Evolutionary conservation across 2,888 invertebrate species (phyloP), one percentile per base, ranked within the genome.

Genomic region (Drosophila imparisetae): DNA sequence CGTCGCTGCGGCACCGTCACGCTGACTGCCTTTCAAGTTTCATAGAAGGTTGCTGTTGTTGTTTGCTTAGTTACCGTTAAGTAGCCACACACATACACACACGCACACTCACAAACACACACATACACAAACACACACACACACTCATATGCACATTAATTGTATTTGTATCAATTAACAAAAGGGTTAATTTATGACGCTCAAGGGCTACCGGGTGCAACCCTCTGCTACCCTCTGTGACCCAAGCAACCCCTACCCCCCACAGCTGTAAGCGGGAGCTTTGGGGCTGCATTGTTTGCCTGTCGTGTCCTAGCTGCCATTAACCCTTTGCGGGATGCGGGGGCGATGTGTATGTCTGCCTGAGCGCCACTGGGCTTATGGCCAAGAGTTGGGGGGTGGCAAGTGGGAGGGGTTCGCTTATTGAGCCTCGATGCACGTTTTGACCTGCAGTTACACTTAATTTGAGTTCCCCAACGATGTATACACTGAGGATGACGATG

Each of bases 131-230:
- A 50, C 54, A 65, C 42, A 53, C 64, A 53, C 64, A 18, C 40
- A 42, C 32, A 58, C 59, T 59, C 60, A 58, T 66, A 67, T 50
- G 62, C 71, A 76, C 85, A 82, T 87, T 90, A 86, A 89, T 90
- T 91, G 86, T 89, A 92, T 92, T 92, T 92, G 92, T 92, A 92
- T 92, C 92, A 92, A 92, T 92, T 92, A 92, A 92, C 92, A 89
- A 92, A 92, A 91, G 92, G 92, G 92, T 92, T 92, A 92, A 91
- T 92, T 92, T 91, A 91, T 91, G 90, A 89, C 86, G 87, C 90
- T 90, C 87, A 81, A 88, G 85, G 88, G 86, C 86, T 76, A 68
- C 75, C 30, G 40, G 42, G 57, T 40, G 66, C 18, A 21, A 30
- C 53, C 61, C 38, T 52, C 38, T 45, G 64, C 55, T 63, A 55